phyloP scores from a whole-genome alignment of 2,113 vertebrate species.

The Pygoscelis adeliae region DNA sequence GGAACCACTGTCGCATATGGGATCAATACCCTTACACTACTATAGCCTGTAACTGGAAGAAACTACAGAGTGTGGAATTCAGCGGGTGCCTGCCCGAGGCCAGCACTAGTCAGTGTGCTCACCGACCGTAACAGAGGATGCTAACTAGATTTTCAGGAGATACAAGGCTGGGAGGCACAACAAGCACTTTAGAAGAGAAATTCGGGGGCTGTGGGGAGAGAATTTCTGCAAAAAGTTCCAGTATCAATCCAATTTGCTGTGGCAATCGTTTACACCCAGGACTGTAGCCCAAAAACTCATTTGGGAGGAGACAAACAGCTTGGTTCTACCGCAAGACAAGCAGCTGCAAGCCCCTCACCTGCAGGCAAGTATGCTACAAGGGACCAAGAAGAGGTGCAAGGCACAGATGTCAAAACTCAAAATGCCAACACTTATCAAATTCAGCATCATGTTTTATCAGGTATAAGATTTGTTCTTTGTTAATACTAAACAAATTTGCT shows the following conservation, averaged over 20 bases:
- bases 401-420: background rate
- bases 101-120: background rate
- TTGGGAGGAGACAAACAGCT: background rate
- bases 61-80: background rate
- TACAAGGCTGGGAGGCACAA: background rate
- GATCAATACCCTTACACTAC: background rate
- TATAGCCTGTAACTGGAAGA: background rate
- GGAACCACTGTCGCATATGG: rapidly evolving
- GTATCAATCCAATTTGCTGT: background rate
- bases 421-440: background rate
- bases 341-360: background rate
- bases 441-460: background rate
- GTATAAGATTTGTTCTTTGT: background rate
- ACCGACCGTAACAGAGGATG: background rate
- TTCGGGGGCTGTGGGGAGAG: background rate
- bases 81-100: background rate
- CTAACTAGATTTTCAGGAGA: background rate
- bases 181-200: background rate
- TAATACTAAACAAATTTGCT: background rate
- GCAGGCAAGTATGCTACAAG: background rate
- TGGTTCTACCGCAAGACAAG: background rate
- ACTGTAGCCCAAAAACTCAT: background rate
- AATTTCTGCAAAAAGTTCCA: background rate
- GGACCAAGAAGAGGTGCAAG: background rate
- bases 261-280: background rate